These are phyloP conservation scores for Diadophis punctatus DNA, from an alignment of 2,113 vertebrate genomes.

Conservation along the genomic window DNA sequence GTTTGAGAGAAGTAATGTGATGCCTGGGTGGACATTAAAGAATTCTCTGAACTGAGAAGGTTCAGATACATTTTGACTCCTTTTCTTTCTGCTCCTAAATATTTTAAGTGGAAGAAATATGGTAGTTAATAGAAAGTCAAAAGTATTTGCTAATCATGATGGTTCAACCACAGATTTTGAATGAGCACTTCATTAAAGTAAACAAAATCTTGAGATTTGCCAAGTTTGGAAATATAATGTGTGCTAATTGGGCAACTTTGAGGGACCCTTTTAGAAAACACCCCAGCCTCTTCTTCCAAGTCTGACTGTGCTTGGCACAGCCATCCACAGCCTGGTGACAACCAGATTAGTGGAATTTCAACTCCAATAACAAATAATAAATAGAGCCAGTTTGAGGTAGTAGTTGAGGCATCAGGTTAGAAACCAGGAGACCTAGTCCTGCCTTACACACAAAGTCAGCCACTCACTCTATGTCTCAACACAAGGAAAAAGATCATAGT, in stretches of 20 bases:
- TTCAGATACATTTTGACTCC: not conserved
- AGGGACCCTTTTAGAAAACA: not conserved
- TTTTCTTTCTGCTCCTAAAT: not conserved
- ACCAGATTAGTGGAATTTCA: not conserved
- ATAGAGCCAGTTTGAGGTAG: not conserved
- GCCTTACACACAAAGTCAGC: not conserved
- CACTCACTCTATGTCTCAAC: not conserved
- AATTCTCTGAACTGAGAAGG: not conserved
- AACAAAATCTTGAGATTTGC: constrained; percentile 21
- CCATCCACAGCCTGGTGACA: not conserved
- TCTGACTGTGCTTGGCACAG: not conserved
- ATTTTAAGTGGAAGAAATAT: not conserved
- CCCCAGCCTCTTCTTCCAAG: not conserved
- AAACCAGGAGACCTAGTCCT: not conserved
- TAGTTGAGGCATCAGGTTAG: not conserved
- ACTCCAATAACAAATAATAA: not conserved
- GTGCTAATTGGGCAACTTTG: not conserved
- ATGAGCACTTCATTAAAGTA: constrained; percentile 26
- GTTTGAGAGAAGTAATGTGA: not conserved
- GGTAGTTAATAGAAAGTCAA: constrained; percentile 8
- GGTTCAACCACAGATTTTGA: constrained; percentile 14
- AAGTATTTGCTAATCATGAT: constrained; percentile 16
- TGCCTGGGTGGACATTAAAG: not conserved
- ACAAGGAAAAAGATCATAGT: not conserved
- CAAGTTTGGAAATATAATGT: not conserved